Conservation (phyloP, 2,888 invertebrate species). For the Zygaena filipendulae region DNA sequence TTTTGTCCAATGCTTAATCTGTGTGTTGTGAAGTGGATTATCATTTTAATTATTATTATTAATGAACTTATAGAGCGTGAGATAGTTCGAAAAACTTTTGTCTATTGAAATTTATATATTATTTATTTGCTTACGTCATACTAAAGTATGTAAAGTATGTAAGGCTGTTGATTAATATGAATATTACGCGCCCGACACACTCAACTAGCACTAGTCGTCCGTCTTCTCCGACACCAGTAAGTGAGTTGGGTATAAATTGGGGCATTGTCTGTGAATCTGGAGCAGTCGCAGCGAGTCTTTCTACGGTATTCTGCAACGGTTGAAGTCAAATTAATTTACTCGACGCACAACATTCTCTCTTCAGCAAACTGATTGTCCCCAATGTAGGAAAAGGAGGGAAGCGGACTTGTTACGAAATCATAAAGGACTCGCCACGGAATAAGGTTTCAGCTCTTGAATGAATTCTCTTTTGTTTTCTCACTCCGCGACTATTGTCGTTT, state of each 20-base stretch:
- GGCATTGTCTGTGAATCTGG: constrained; percentile 67
- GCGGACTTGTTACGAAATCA: constrained; percentile 43
- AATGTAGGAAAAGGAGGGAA: constrained; percentile 29
- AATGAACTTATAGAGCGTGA: too few species aligned
- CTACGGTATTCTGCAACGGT: constrained; percentile 45
- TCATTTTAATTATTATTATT: too few species aligned
- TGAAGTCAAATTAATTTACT: constrained; percentile 26
- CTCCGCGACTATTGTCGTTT: constrained; percentile 39
- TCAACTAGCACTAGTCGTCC: too few species aligned
- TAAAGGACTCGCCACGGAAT: constrained; percentile 40
- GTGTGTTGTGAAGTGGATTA: too few species aligned
- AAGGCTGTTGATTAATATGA: too few species aligned
- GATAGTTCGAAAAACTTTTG: too few species aligned
- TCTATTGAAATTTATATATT: too few species aligned
- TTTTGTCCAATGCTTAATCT: too few species aligned
- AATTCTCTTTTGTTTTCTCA: constrained; percentile 54
- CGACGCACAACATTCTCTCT: constrained; percentile 23
- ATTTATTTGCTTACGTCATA: too few species aligned
- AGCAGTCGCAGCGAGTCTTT: constrained; percentile 50
- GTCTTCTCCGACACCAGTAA: too few species aligned
- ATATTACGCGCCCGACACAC: too few species aligned
- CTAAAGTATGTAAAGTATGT: too few species aligned
- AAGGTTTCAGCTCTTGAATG: constrained; percentile 53
- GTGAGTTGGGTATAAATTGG: constrained; percentile 69
- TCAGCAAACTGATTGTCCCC: constrained; percentile 17